These are phyloP conservation scores for Lates japonicus DNA, from an alignment of 2,797 vertebrate species.

Conservation along the genomic window DNA sequence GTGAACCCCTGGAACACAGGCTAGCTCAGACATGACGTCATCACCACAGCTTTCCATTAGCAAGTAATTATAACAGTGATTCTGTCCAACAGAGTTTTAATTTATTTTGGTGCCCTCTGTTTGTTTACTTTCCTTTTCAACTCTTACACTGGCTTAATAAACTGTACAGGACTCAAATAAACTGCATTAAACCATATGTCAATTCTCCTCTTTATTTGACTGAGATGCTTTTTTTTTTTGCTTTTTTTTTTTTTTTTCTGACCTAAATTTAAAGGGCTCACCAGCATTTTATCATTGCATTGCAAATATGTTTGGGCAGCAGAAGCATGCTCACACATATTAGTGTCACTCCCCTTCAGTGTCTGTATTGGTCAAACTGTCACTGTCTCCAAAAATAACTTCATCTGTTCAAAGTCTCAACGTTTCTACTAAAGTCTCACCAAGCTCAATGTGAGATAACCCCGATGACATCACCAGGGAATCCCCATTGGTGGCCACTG, in stretches of 20 bases:
- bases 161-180: neutral
- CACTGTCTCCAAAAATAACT: too few species aligned
- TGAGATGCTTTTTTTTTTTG: neutral
- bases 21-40: neutral
- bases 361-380: too few species aligned
- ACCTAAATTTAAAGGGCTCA: neutral
- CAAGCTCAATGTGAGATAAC: neutral
- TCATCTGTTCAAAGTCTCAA: too few species aligned
- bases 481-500: neutral
- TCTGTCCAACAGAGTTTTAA: slow-evolving; percentile 3
- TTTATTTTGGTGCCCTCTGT: neutral
- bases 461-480: neutral
- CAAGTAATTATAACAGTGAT: neutral
- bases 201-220: neutral
- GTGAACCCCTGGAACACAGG: neutral
- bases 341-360: too few species aligned
- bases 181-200: neutral
- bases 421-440: too few species aligned
- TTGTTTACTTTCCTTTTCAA: neutral
- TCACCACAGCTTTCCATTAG: neutral
- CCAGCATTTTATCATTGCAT: neutral
- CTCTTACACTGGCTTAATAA: neutral
- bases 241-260: slow-evolving; percentile 1
- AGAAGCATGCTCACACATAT: neutral
- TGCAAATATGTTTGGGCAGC: neutral